These are phyloP conservation scores for Myrmecobius fasciatus DNA, from an alignment of 2,113 vertebrate genomes.

Conservation along the genomic window DNA sequence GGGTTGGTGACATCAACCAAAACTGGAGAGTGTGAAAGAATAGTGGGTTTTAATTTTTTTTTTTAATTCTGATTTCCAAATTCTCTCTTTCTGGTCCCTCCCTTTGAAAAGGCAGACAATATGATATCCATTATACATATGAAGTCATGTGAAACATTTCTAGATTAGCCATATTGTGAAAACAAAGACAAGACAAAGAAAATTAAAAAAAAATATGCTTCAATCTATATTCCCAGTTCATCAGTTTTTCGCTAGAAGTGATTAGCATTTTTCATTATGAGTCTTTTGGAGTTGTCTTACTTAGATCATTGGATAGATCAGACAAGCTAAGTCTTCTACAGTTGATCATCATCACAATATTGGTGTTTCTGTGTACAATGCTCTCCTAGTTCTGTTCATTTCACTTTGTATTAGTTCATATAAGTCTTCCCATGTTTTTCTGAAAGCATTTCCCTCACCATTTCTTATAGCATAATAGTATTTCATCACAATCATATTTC, in stretches of 20 bases:
- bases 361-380: not conserved
- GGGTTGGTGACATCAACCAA: not conserved
- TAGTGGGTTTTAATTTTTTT: not conserved
- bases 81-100: not conserved
- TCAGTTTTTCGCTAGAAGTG: not conserved
- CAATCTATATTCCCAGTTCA: not conserved
- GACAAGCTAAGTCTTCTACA: not conserved
- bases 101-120: not conserved
- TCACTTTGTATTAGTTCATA: not conserved
- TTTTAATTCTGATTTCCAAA: not conserved
- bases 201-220: not conserved
- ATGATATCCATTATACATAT: not conserved
- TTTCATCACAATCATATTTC: not conserved
- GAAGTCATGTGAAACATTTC: not conserved
- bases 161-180: not conserved
- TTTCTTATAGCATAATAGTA: not conserved
- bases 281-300: not conserved
- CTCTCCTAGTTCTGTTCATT: not conserved
- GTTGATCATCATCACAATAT: not conserved
- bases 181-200: not conserved
- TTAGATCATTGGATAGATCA: not conserved
- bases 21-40: not conserved
- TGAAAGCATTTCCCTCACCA: not conserved
- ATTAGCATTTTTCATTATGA: not conserved
- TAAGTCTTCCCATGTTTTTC: not conserved